Percentiles rank a stretch among this genome's conserved stretches.
Conservation (phyloP, 2,113 vertebrate genomes). For the Tachysurus fulvidraco region DNA sequence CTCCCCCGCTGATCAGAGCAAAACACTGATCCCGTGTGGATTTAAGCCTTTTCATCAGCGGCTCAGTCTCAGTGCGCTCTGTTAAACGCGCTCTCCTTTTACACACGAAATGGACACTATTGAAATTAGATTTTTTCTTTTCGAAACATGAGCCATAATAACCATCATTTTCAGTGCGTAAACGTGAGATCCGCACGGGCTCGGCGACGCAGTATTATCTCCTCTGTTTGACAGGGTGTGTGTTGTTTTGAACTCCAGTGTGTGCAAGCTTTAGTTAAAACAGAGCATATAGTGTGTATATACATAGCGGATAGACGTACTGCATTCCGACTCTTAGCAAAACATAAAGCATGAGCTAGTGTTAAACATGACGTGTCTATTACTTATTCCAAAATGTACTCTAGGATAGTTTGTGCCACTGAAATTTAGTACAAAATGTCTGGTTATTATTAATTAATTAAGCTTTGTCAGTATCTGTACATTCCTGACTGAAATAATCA, state of each 20-base stretch:
- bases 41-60: conserved; percentile 66
- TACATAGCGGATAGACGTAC: neutral
- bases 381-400: neutral
- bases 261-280: neutral
- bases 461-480: neutral
- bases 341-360: neutral
- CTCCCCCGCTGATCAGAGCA: conserved; percentile 68
- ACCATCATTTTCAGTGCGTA: conserved; percentile 1
- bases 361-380: neutral
- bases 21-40: conserved; percentile 61
- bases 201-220: neutral
- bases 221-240: neutral
- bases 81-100: conserved; percentile 55
- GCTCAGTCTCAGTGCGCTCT: conserved; percentile 69
- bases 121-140: conserved; percentile 3
- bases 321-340: neutral
- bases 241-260: neutral
- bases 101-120: conserved; percentile 11
- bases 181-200: neutral
- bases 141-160: conserved; percentile 24
- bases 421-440: neutral
- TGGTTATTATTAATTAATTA: neutral
- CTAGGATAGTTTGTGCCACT: neutral
- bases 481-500: neutral
- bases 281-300: neutral